Conservation (phyloP, 2,113 vertebrate species). For the Marmota monax region DNA sequence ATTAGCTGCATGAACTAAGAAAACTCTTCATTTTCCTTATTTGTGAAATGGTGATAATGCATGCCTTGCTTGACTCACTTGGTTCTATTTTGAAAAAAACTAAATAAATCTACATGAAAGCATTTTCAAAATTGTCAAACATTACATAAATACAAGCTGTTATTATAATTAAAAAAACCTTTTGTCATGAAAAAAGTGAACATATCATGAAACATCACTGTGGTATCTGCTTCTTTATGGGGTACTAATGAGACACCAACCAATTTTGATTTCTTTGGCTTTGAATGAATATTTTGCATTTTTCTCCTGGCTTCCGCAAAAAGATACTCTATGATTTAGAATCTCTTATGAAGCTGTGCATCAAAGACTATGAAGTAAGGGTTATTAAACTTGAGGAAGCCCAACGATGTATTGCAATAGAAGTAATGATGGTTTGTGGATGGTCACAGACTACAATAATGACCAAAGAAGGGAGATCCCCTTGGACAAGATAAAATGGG, state of each 20-base stretch:
- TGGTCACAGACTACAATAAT: rapidly evolving
- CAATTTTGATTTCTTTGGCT: not conserved
- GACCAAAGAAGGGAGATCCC: rapidly evolving
- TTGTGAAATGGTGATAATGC: conserved; percentile 15
- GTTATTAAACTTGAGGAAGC: not conserved
- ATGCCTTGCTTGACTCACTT: not conserved
- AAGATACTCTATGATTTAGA: not conserved
- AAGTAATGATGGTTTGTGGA: not conserved
- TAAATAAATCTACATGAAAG: conserved; percentile 41
- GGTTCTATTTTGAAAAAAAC: conserved; percentile 58
- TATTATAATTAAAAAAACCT: not conserved
- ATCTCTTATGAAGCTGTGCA: not conserved
- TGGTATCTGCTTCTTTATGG: not conserved
- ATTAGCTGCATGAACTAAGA: not conserved
- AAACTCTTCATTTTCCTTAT: not conserved
- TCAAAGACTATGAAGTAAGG: not conserved
- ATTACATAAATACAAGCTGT: conserved; percentile 44
- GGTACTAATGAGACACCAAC: not conserved
- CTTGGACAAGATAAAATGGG: not conserved
- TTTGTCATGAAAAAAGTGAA: conserved; percentile 24
- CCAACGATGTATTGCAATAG: no score
- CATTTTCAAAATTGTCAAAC: conserved; percentile 47
- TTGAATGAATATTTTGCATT: not conserved
- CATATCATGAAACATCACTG: not conserved
- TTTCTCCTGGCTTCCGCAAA: not conserved